Percentiles rank a stretch among this genome's conserved stretches.
Conservation (phyloP, 2,888 invertebrate genomes). For the Operophtera brumata region DNA sequence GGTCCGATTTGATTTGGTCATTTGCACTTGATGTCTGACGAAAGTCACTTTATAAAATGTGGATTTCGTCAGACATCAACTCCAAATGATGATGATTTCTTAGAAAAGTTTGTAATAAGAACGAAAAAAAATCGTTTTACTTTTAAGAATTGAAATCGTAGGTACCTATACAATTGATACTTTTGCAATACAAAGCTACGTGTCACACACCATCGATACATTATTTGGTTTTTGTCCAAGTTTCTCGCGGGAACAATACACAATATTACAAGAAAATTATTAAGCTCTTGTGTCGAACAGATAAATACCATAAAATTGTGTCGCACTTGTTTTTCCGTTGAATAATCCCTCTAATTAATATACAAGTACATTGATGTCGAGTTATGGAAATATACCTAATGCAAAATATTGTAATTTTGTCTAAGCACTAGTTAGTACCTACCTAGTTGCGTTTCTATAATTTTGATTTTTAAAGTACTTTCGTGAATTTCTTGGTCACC, state of each 20-base stretch:
- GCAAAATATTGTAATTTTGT: too few species aligned
- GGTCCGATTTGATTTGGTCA: not conserved
- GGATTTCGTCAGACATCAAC: too few species aligned
- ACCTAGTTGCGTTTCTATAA: too few species aligned
- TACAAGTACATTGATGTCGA: not conserved
- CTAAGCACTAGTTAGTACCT: too few species aligned
- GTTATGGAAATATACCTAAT: too few species aligned
- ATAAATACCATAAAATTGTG: conserved; percentile 3
- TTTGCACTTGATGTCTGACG: not conserved
- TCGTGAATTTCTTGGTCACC: too few species aligned
- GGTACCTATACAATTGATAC: too few species aligned
- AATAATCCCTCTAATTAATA: not conserved
- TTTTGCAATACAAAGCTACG: too few species aligned
- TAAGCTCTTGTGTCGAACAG: conserved; percentile 7
- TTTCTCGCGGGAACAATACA: conserved; percentile 23
- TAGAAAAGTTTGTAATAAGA: too few species aligned
- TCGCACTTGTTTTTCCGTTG: conserved; percentile 2
- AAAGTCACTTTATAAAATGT: not conserved
- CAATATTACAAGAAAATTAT: conserved; percentile 6
- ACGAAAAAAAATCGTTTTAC: too few species aligned
- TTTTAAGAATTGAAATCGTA: too few species aligned
- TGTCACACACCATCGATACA: not conserved
- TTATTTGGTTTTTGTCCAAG: conserved; percentile 16
- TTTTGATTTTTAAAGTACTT: not conserved
- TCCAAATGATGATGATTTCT: too few species aligned